Evolutionary conservation across 2,888 invertebrate genomes (phyloP), one percentile per base, ranked within the genome.

Genomic region (Lycophotia porphyrea): DNA sequence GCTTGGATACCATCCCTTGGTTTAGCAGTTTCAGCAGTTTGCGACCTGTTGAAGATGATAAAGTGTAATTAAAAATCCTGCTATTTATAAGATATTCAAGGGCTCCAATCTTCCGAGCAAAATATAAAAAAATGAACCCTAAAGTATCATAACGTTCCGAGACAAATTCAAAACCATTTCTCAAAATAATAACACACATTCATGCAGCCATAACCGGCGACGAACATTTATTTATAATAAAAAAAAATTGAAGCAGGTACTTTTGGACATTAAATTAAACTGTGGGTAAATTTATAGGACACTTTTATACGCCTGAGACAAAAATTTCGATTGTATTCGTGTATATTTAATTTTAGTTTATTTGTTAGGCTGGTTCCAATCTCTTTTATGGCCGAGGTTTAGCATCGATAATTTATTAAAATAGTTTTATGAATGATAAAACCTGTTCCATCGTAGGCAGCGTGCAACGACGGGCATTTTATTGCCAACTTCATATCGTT

Each of bases 301-400:
- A 96, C 92, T 96, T 96, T 96, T 96, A 96, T 96, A 95, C 91
- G 95, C 90, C 94, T 96, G 96, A 96, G 96, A 96, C 96, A 96
- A 96, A 96, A 96, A 96, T 96, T 96, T 95, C 95, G 95, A 96
- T 96, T 96, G 96, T 96, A 91, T 92, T 93, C 95, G 94, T 96
- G 96, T 96, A 96, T 96, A 96, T 96, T 96, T 96, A 96, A 96
- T 96, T 95, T 96, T 95, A 93, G 94, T 96, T 95, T 96, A 95
- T 96, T 96, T 96, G 95, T 95, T 95, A 95, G 94, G 91, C 92
- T 91, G 92, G 91, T 91, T 94, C 94, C 94, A 94, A 94, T 94
- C 94, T 95, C 93, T 94, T 96, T 95, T 95, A 96, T 93, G 93
- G 90, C 88, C 86, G 90, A 90, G 93, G 94, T 95, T 95, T 95